A percentile compares a stretch with the other conserved stretches of the same genome.
phyloP scores from a whole-genome alignment of 2,888 invertebrate genomes.

The Xylota sylvarum region DNA sequence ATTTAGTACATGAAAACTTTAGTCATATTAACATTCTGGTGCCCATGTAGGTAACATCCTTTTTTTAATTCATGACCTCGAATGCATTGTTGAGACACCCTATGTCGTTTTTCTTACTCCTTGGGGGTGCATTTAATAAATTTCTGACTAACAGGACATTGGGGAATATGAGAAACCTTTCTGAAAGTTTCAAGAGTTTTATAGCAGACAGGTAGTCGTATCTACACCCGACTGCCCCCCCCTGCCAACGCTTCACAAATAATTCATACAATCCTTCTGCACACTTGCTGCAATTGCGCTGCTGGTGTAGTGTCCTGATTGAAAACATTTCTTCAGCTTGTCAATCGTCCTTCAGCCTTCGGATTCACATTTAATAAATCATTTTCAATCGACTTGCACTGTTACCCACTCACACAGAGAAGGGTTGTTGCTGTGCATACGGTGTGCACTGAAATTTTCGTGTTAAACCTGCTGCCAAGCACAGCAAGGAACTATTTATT shows the following conservation, averaged over 20 bases:
- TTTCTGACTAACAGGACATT: background rate
- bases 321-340: slow-evolving; percentile 41
- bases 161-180: background rate
- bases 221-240: background rate
- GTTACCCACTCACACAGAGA: background rate
- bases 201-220: background rate
- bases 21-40: too few species aligned
- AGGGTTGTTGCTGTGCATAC: slow-evolving; percentile 6
- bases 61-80: too few species aligned
- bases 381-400: slow-evolving; percentile 48
- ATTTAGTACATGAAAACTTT: too few species aligned
- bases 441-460: slow-evolving; percentile 38
- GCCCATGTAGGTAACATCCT: too few species aligned
- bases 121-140: background rate
- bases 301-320: slow-evolving; percentile 1
- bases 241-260: background rate
- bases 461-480: slow-evolving; percentile 63
- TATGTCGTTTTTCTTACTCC: background rate
- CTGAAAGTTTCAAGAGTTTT: background rate
- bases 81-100: background rate
- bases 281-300: background rate
- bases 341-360: slow-evolving; percentile 34
- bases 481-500: slow-evolving; percentile 61
- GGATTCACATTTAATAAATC: slow-evolving; percentile 50
- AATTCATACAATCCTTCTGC: background rate